A percentile compares a stretch with the other conserved stretches of the same genome.
Conservation (phyloP, 1,140 invertebrate genomes). For the Papilio helenus region DNA sequence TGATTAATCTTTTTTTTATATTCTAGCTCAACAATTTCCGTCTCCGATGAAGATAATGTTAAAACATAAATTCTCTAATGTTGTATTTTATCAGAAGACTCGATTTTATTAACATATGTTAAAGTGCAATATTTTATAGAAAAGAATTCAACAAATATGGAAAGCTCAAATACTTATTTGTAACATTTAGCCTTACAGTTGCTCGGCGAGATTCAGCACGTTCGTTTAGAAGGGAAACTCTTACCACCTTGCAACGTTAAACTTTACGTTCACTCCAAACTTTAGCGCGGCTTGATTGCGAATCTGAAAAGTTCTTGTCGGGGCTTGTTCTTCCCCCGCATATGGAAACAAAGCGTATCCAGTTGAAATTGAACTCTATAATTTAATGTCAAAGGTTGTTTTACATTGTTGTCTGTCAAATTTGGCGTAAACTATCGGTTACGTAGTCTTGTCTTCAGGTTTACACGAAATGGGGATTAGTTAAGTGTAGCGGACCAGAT, state of each 20-base stretch:
- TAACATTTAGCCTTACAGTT: slow-evolving; percentile 28
- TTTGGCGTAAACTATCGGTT: slow-evolving; percentile 55
- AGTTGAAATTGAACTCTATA: slow-evolving; percentile 40
- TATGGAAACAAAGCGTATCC: slow-evolving; percentile 41
- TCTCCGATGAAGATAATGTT: too few relatives aligned
- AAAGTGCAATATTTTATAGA: not conserved
- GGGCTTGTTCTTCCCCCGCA: slow-evolving; percentile 51
- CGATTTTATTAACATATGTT: not conserved
- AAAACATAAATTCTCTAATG: not conserved
- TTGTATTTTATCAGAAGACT: not conserved
- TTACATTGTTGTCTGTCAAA: slow-evolving; percentile 23
- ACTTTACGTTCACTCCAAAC: slow-evolving; percentile 63
- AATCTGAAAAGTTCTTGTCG: slow-evolving; percentile 68
- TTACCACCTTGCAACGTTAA: slow-evolving; percentile 56
- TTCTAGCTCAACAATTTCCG: too few relatives aligned
- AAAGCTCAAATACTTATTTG: slow-evolving; percentile 16
- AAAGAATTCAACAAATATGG: not conserved
- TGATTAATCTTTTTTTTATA: too few relatives aligned
- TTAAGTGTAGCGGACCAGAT: slow-evolving; percentile 47
- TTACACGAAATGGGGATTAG: slow-evolving; percentile 53
- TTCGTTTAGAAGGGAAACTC: slow-evolving; percentile 40
- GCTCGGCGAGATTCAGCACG: slow-evolving; percentile 21
- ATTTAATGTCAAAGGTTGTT: slow-evolving; percentile 26
- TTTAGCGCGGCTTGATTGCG: slow-evolving; percentile 64
- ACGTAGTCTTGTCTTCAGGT: slow-evolving; percentile 55